Conservation (phyloP, 2,888 invertebrate genomes). For the Agriopis leucophaearia region DNA sequence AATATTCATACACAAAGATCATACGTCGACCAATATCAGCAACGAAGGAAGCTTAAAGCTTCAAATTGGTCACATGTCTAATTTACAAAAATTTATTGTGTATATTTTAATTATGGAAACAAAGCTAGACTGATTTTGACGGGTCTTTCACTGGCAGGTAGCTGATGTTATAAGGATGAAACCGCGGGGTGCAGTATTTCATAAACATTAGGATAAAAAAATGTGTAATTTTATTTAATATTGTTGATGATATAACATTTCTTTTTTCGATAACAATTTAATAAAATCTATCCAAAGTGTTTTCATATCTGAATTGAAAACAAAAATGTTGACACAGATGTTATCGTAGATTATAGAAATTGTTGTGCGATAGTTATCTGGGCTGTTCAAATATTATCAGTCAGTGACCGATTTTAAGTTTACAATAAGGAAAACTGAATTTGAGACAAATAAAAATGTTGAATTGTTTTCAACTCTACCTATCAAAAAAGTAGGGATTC, state of each 20-base stretch:
- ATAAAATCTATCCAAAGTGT: background rate
- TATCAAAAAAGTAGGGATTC: no score
- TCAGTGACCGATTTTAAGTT: background rate
- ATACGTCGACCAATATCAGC: no score
- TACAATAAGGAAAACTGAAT: background rate
- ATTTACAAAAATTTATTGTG: no score
- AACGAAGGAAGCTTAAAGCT: no score
- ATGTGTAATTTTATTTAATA: background rate
- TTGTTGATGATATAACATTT: background rate
- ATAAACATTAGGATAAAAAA: background rate
- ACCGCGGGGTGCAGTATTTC: no score
- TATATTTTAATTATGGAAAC: no score
- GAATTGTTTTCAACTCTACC: no score
- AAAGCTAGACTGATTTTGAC: no score
- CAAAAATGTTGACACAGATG: constrained; percentile 27
- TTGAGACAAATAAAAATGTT: background rate
- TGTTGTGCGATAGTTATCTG: constrained; percentile 1
- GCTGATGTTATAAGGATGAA: no score
- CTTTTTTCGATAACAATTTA: background rate
- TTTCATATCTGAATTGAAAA: constrained; percentile 8
- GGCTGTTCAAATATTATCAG: constrained; percentile 11
- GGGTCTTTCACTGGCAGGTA: no score
- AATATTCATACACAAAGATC: no score
- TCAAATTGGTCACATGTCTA: no score
- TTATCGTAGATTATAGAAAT: constrained; percentile 14